phyloP scores from a whole-genome alignment of 2,113 vertebrate genomes.

The Gadus macrocephalus region DNA sequence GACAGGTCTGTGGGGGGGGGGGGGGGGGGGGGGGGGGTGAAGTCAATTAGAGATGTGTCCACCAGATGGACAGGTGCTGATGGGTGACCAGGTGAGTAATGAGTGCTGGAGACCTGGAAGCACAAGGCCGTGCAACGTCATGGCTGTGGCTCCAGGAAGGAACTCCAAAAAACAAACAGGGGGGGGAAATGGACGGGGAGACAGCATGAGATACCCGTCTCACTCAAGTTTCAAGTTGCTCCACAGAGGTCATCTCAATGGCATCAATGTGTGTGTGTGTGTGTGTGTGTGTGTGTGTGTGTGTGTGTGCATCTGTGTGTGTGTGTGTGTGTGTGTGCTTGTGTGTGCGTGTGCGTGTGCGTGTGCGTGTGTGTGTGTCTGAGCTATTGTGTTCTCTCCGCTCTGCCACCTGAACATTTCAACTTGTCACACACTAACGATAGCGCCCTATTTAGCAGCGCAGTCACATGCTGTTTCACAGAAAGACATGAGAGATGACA shows the following conservation, averaged over 20 bases:
- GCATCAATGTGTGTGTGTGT: slow-evolving; percentile 17
- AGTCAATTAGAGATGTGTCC: slow-evolving; percentile 41
- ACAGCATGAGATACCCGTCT: too few relatives aligned
- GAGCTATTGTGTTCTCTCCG: neutral
- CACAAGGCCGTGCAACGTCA: too few relatives aligned
- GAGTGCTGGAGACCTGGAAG: neutral
- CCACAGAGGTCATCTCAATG: slow-evolving; percentile 21
- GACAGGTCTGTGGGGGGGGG: too few relatives aligned
- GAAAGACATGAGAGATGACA: neutral
- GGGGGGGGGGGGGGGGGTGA: neutral
- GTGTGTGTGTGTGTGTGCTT: too few relatives aligned
- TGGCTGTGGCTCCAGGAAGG: too few relatives aligned
- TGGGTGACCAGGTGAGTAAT: slow-evolving; percentile 20
- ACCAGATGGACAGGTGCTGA: slow-evolving; percentile 32
- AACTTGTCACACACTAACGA: slow-evolving; percentile 40
- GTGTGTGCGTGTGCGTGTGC: too few relatives aligned
- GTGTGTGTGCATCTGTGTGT: slow-evolving; percentile 12
- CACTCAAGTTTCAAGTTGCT: slow-evolving; percentile 14
- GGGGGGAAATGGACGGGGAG: too few relatives aligned
- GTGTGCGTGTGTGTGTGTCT: too few relatives aligned
- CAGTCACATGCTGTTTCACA: slow-evolving; percentile 53
- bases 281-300: slow-evolving; percentile 1
- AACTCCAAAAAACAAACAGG: too few relatives aligned
- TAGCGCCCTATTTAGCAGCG: slow-evolving; percentile 54
- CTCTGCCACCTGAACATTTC: slow-evolving; percentile 41